A percentile compares a stretch with the other conserved stretches of the same genome.
These are phyloP conservation scores for Ammodytes marinus DNA, from an alignment of 2,113 vertebrate genomes.

Conservation along the genomic window DNA sequence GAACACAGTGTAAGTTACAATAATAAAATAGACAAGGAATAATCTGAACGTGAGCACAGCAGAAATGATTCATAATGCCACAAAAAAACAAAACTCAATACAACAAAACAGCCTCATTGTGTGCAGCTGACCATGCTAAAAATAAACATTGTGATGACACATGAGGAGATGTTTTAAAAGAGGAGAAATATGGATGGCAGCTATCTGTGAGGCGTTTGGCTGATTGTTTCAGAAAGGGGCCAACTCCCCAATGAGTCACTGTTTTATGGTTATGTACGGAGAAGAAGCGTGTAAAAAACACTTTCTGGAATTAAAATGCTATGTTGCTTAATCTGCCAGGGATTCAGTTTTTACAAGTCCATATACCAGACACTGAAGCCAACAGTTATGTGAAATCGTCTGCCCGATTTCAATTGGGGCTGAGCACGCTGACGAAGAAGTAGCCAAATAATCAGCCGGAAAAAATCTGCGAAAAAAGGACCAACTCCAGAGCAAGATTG, in stretches of 20 bases:
- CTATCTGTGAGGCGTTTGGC: neutral
- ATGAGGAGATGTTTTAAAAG: neutral
- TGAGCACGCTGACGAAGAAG: too few relatives aligned
- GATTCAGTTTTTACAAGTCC: too few relatives aligned
- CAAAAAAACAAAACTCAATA: neutral
- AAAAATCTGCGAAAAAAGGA: too few relatives aligned
- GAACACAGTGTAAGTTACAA: neutral
- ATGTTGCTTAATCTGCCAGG: neutral
- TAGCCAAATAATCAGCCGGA: too few relatives aligned
- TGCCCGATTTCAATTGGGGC: too few relatives aligned
- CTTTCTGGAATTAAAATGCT: neutral
- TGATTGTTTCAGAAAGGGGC: neutral
- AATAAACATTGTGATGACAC: conserved; percentile 1
- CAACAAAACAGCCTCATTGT: neutral
- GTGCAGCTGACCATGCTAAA: conserved; percentile 17
- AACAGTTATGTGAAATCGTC: too few relatives aligned
- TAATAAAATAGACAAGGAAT: neutral
- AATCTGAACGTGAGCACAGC: neutral
- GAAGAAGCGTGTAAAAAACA: neutral
- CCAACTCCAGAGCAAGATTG: too few relatives aligned
- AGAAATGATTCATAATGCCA: neutral
- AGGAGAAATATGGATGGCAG: neutral
- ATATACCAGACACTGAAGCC: too few relatives aligned
- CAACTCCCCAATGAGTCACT: neutral
- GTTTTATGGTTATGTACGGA: neutral